phyloP scores from a whole-genome alignment of 2,113 vertebrate genomes.

The Python bivittatus region DNA sequence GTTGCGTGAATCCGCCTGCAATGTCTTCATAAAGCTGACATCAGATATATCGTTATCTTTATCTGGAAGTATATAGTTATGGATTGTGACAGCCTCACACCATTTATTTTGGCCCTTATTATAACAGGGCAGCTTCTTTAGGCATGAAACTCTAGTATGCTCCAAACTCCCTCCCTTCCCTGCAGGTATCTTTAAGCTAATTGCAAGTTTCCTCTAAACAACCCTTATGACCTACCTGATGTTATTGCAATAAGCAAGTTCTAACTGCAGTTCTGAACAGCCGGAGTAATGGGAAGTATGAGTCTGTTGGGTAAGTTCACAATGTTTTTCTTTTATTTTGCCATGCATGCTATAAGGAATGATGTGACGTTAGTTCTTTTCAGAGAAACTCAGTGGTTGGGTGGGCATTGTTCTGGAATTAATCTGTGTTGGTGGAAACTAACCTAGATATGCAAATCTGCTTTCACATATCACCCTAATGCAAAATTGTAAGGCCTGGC shows the following conservation, averaged over 20 bases:
- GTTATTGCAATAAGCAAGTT: slow-evolving; percentile 3
- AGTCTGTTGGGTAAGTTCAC: slow-evolving; percentile 5
- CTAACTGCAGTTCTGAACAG: slow-evolving; percentile 2
- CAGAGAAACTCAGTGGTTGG: not conserved
- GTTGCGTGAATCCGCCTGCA: not conserved
- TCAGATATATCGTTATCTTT: not conserved
- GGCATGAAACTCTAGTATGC: not conserved
- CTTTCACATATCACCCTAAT: not conserved
- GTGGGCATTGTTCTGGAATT: not conserved
- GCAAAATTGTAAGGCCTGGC: not conserved
- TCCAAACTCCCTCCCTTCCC: slow-evolving; percentile 17
- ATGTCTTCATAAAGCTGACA: not conserved
- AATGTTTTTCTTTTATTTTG: not conserved
- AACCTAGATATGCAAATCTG: not conserved
- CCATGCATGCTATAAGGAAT: not conserved
- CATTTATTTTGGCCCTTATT: not conserved
- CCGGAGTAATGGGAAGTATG: not conserved
- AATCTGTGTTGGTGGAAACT: not conserved
- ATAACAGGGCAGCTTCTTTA: not conserved
- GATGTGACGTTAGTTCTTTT: not conserved
- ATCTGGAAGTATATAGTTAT: not conserved
- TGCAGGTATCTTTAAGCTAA: slow-evolving; percentile 13
- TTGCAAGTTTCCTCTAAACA: slow-evolving; percentile 13
- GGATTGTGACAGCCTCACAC: not conserved
- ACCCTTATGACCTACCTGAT: not conserved